A percentile compares a stretch with the other conserved stretches of the same genome.
phyloP scores from a whole-genome alignment of 2,888 invertebrate genomes.

The Sycophila texana region DNA sequence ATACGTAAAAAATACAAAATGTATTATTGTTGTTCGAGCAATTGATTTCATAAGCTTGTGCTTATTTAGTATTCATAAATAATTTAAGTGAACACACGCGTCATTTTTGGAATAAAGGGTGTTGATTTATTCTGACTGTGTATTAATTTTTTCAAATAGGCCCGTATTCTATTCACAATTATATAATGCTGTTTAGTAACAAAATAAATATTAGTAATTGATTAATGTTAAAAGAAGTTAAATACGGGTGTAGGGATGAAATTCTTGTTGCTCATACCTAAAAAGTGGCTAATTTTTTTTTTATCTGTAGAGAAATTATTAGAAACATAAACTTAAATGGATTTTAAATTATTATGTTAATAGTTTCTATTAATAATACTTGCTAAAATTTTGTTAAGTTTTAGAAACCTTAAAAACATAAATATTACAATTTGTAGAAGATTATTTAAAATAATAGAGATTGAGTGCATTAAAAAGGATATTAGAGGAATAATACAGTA shows the following conservation, averaged over 20 bases:
- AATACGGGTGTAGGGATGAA: slow-evolving; percentile 20
- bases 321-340: background rate
- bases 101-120: slow-evolving; percentile 48
- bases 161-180: slow-evolving; percentile 73
- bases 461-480: background rate
- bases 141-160: slow-evolving; percentile 58
- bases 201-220: slow-evolving; percentile 8
- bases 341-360: background rate
- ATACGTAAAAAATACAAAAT: background rate
- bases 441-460: background rate
- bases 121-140: background rate
- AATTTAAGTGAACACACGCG: slow-evolving; percentile 71
- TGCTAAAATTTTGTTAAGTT: slow-evolving; percentile 28
- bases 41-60: slow-evolving; percentile 8
- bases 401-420: background rate
- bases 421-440: background rate
- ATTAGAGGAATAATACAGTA: background rate
- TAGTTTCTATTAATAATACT: background rate
- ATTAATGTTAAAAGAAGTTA: slow-evolving; percentile 3
- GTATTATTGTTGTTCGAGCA: slow-evolving; percentile 54
- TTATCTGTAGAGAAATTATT: background rate
- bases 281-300: background rate
- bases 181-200: slow-evolving; percentile 27
- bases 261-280: slow-evolving; percentile 20
- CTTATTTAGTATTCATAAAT: slow-evolving; percentile 18